Percentiles rank a stretch among this genome's conserved stretches.
Evolutionary conservation across 1,140 invertebrate species (phyloP).

Genomic region (Procambarus virginalis): DNA sequence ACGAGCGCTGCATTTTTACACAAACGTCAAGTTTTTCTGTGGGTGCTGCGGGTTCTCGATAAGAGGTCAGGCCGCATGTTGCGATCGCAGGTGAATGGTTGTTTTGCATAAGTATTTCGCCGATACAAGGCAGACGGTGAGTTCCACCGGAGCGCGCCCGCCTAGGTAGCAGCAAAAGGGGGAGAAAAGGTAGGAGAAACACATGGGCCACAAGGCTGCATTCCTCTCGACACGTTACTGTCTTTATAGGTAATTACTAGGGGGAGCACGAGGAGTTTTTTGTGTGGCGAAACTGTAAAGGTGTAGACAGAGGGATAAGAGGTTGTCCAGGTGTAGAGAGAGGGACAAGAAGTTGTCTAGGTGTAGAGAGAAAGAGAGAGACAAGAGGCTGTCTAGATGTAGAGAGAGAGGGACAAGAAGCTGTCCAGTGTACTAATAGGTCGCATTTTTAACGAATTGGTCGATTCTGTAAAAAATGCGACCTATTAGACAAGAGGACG

Average conservation of each 20-base stretch:
- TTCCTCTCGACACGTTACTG: constrained; percentile 7
- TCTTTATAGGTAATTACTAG: constrained; percentile 17
- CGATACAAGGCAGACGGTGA: neutral
- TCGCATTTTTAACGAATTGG: too few species aligned
- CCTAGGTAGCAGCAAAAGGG: neutral
- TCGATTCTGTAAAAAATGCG: too few species aligned
- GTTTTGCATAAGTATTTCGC: constrained; percentile 55
- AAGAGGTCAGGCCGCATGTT: constrained; percentile 21
- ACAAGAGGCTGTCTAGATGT: too few species aligned
- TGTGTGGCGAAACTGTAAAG: too few species aligned
- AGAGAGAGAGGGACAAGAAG: too few species aligned
- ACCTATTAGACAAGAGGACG: too few species aligned
- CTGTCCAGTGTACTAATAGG: too few species aligned
- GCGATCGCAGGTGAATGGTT: constrained; percentile 40
- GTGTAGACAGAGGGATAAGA: too few species aligned
- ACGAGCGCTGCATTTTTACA: too few species aligned
- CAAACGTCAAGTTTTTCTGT: neutral
- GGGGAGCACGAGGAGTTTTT: neutral
- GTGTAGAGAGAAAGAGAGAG: neutral
- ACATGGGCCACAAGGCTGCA: neutral
- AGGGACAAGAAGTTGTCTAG: neutral
- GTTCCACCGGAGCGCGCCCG: neutral
- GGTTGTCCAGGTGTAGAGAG: neutral
- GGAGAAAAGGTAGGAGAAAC: neutral
- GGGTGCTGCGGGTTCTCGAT: neutral